phyloP scores from a whole-genome alignment of 2,113 vertebrate species.

The Spea bombifrons region DNA sequence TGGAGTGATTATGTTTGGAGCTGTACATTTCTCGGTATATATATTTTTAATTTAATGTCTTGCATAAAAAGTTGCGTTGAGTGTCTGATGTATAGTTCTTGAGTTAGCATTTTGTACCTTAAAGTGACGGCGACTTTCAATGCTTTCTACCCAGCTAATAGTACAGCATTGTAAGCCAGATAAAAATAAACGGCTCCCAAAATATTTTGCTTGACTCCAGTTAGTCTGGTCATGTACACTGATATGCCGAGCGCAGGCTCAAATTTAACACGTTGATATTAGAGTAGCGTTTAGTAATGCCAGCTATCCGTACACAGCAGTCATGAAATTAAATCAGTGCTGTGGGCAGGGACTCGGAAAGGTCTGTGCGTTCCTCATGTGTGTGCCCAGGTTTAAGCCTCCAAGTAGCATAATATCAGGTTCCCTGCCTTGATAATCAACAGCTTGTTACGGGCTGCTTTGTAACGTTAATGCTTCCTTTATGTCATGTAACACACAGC shows the following conservation, averaged over 20 bases:
- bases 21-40: too few relatives aligned
- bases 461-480: slow-evolving; percentile 46
- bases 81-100: too few relatives aligned
- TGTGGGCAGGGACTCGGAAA: slow-evolving; percentile 64
- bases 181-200: slow-evolving; percentile 93
- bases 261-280: slow-evolving; percentile 91
- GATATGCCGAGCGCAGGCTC: slow-evolving; percentile 78
- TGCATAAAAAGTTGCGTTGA: too few relatives aligned
- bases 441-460: slow-evolving; percentile 71
- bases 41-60: too few relatives aligned
- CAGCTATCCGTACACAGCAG: slow-evolving; percentile 74
- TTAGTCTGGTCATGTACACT: slow-evolving; percentile 85
- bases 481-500: slow-evolving; percentile 18
- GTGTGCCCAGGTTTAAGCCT: slow-evolving; percentile 61
- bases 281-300: slow-evolving; percentile 80
- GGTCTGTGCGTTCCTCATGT: slow-evolving; percentile 65
- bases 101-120: background rate
- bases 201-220: slow-evolving; percentile 94
- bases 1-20: too few relatives aligned
- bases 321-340: slow-evolving; percentile 71
- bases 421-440: slow-evolving; percentile 70
- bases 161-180: slow-evolving; percentile 70
- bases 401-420: slow-evolving; percentile 65
- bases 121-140: slow-evolving; percentile 43
- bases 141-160: slow-evolving; percentile 81